Evolutionary conservation across 1,140 invertebrate genomes (phyloP).

Genomic region (Diorhabda carinulata): DNA sequence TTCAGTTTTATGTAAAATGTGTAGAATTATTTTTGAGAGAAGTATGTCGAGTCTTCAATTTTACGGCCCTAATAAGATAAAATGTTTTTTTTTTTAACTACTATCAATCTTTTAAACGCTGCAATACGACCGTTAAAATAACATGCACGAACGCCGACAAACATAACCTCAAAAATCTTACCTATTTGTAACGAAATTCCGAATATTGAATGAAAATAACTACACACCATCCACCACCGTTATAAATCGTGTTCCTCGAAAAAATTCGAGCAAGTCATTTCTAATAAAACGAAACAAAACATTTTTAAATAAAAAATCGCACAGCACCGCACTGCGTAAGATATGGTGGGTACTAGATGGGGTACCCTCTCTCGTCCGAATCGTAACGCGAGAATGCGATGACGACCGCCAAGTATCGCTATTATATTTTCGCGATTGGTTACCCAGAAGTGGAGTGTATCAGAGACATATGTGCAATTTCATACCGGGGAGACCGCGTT

Average conservation of each 20-base stretch:
- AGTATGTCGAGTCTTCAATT: too few relatives aligned
- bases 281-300: slow-evolving; percentile 18
- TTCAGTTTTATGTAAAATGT: too few relatives aligned
- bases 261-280: slow-evolving; percentile 19
- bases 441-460: not conserved
- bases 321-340: slow-evolving; percentile 11
- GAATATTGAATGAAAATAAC: not conserved
- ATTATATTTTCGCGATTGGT: slow-evolving; percentile 1
- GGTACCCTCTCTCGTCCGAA: not conserved
- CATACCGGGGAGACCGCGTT: not conserved
- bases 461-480: not conserved
- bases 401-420: not conserved
- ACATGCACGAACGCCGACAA: not conserved
- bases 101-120: too few relatives aligned
- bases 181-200: not conserved
- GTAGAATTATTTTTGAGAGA: too few relatives aligned
- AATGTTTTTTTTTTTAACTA: too few relatives aligned
- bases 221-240: not conserved
- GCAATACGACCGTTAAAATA: too few relatives aligned
- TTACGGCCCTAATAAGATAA: too few relatives aligned
- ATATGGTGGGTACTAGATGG: not conserved
- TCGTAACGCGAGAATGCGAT: not conserved
- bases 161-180: not conserved
- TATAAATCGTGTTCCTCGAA: slow-evolving; percentile 10
- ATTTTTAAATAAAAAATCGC: slow-evolving; percentile 9